Evolutionary conservation across 2,888 invertebrate species (phyloP).

Genomic region (Melieria picta): DNA sequence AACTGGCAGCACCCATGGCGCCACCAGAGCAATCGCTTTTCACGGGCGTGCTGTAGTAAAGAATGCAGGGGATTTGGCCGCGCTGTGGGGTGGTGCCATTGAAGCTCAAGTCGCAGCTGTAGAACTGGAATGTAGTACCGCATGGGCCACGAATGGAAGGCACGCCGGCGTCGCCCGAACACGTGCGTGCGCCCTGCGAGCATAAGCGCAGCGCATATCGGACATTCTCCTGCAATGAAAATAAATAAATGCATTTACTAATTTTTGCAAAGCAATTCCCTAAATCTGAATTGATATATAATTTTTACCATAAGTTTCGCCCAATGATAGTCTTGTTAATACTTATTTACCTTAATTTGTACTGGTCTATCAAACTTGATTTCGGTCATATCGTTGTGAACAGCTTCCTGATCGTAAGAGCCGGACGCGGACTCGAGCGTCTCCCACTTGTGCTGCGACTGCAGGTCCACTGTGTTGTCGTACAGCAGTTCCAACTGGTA

Average conservation of each 20-base stretch:
- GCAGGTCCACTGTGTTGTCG: conserved; percentile 71
- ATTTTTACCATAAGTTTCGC: too few species aligned
- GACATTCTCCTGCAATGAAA: conserved; percentile 74
- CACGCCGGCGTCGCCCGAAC: conserved; percentile 93
- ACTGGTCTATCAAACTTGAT: conserved; percentile 91
- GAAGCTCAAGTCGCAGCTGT: conserved; percentile 90
- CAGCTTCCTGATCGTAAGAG: conserved; percentile 84
- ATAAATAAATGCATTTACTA: not conserved
- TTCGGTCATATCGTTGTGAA: conserved; percentile 88
- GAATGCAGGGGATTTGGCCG: conserved; percentile 92
- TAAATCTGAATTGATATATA: too few species aligned
- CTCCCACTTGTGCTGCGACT: conserved; percentile 81
- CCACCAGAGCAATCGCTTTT: conserved; percentile 47
- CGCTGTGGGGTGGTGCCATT: conserved; percentile 96
- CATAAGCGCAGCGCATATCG: conserved; percentile 90
- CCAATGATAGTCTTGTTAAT: not conserved
- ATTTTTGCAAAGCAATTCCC: not conserved
- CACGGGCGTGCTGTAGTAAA: conserved; percentile 72
- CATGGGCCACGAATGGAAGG: conserved; percentile 91
- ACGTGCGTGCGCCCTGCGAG: conserved; percentile 91
- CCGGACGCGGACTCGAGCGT: conserved; percentile 87
- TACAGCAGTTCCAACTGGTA: conserved; percentile 91
- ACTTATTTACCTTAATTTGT: conserved; percentile 76
- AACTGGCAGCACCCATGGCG: conserved; percentile 7
- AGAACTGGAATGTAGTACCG: conserved; percentile 89